Conservation (phyloP, 2,797 vertebrate genomes). For the Mastacembelus armatus region DNA sequence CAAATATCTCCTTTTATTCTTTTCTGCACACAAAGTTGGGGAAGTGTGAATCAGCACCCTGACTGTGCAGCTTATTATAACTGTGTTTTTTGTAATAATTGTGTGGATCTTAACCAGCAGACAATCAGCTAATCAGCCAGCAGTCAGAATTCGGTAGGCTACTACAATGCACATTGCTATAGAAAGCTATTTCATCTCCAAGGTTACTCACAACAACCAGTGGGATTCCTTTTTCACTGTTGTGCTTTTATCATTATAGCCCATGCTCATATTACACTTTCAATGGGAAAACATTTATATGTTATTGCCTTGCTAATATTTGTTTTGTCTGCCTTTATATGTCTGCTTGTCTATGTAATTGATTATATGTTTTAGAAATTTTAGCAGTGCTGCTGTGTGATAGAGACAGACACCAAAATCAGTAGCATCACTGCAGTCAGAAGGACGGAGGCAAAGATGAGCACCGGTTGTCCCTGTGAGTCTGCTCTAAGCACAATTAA, state of each 20-base stretch:
- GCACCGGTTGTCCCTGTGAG: constrained; percentile 25
- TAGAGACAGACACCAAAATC: neutral
- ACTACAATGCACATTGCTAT: neutral
- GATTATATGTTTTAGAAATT: too few species aligned
- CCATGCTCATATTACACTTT: too few species aligned
- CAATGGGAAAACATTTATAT: too few species aligned
- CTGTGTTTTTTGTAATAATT: neutral
- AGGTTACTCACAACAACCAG: constrained; percentile 67
- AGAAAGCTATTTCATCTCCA: constrained; percentile 50
- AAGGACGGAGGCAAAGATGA: constrained; percentile 35
- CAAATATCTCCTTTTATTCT: too few species aligned
- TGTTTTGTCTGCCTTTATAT: too few species aligned
- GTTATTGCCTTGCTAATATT: too few species aligned
- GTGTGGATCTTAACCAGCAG: constrained; percentile 4
- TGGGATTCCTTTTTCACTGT: too few species aligned
- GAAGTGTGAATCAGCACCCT: neutral
- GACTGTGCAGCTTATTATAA: neutral
- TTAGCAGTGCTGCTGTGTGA: neutral
- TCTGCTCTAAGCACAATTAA: neutral
- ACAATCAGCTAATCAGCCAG: too few species aligned
- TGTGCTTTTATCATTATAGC: too few species aligned
- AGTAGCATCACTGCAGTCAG: neutral
- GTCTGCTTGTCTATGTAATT: too few species aligned
- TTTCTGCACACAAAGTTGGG: neutral
- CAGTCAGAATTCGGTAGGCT: neutral